Percentiles rank a stretch among this genome's conserved stretches.
Conservation (phyloP, 2,888 invertebrate species). For the Gymnosoma rotundatum region DNA sequence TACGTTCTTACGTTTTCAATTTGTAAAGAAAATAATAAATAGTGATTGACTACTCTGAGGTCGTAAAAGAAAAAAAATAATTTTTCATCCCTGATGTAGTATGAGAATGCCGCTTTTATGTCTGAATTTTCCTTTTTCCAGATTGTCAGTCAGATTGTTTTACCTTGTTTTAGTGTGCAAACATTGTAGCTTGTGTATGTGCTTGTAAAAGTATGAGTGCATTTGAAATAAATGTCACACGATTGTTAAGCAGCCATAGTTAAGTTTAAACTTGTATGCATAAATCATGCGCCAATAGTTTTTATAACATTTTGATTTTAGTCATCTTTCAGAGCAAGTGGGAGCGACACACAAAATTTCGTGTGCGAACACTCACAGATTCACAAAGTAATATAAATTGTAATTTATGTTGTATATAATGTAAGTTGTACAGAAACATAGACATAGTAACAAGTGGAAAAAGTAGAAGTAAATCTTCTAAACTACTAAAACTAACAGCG, state of each 20-base stretch:
- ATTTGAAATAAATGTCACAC: slow-evolving; percentile 65
- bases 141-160: not conserved
- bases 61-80: no score
- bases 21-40: no score
- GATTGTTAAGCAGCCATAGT: slow-evolving; percentile 63
- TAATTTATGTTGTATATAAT: slow-evolving; percentile 66
- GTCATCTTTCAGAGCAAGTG: slow-evolving; percentile 30
- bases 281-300: slow-evolving; percentile 70
- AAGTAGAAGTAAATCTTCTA: not conserved
- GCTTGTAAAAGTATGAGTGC: slow-evolving; percentile 4
- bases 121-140: not conserved
- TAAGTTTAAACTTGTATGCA: slow-evolving; percentile 58
- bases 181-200: not conserved
- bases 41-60: no score
- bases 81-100: not conserved
- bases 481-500: slow-evolving; percentile 25
- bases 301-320: slow-evolving; percentile 62
- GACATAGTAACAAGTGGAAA: not conserved
- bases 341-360: slow-evolving; percentile 10
- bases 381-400: slow-evolving; percentile 41
- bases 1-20: no score
- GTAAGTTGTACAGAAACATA: slow-evolving; percentile 32
- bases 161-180: not conserved
- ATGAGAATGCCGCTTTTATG: not conserved
- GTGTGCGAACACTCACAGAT: slow-evolving; percentile 10